These are phyloP conservation scores for Otus sunia DNA, from an alignment of 2,113 vertebrate species.

Conservation along the genomic window DNA sequence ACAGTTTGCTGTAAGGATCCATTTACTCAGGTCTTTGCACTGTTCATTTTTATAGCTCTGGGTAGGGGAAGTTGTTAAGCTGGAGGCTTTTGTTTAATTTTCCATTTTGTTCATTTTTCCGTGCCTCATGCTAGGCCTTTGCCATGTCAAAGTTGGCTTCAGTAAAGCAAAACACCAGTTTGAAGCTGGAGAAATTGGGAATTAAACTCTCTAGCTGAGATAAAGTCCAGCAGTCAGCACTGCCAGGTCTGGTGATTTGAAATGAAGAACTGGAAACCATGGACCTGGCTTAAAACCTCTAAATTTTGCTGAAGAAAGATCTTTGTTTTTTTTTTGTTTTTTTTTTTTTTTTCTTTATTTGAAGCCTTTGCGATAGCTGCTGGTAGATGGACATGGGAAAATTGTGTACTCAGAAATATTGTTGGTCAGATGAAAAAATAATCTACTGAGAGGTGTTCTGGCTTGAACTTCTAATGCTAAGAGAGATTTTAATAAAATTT, in stretches of 20 bases:
- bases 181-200: neutral
- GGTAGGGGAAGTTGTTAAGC: neutral
- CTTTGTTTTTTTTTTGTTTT: neutral
- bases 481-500: neutral
- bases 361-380: neutral
- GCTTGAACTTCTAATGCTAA: neutral
- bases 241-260: neutral
- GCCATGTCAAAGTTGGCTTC: neutral
- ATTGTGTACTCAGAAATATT: neutral
- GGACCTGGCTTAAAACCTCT: neutral
- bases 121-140: neutral
- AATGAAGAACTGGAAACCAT: neutral
- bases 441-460: neutral
- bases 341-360: neutral
- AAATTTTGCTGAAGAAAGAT: neutral
- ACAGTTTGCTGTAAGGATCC: neutral
- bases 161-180: neutral
- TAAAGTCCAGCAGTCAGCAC: neutral
- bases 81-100: constrained; percentile 24
- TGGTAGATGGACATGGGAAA: neutral
- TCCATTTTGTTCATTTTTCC: neutral
- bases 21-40: neutral
- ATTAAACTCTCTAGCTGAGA: neutral
- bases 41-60: neutral
- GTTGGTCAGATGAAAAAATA: neutral